Evolutionary conservation across 2,888 invertebrate species (phyloP).

Genomic region (Prosopocoilus inquinatus): DNA sequence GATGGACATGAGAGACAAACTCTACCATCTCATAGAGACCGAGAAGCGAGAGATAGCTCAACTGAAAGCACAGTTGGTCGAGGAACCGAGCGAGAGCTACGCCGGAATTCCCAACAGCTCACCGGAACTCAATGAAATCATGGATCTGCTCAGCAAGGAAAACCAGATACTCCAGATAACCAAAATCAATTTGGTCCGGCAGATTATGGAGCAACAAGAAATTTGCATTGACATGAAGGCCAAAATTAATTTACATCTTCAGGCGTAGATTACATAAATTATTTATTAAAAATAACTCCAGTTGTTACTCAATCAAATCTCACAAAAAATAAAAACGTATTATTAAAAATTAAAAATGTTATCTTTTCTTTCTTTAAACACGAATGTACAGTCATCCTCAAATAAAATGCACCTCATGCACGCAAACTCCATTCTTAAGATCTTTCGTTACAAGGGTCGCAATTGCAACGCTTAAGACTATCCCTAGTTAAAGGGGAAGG

Average conservation of each 20-base stretch:
- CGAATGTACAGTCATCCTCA: too few species aligned
- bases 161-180: slow-evolving; percentile 51
- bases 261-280: not conserved
- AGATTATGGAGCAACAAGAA: slow-evolving; percentile 50
- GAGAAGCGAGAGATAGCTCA: slow-evolving; percentile 68
- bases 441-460: too few species aligned
- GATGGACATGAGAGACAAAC: slow-evolving; percentile 64
- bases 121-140: slow-evolving; percentile 42
- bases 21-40: slow-evolving; percentile 68
- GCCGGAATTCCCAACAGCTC: slow-evolving; percentile 26
- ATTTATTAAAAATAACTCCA: not conserved
- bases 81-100: slow-evolving; percentile 13
- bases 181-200: slow-evolving; percentile 48
- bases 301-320: too few species aligned
- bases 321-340: too few species aligned
- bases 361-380: too few species aligned
- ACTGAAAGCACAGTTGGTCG: slow-evolving; percentile 32
- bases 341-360: too few species aligned
- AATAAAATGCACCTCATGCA: too few species aligned
- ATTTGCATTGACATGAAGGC: slow-evolving; percentile 47
- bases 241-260: slow-evolving; percentile 21
- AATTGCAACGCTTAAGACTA: too few species aligned
- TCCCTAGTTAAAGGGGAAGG: too few species aligned
- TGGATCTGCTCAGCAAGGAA: slow-evolving; percentile 46
- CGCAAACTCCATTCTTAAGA: too few species aligned